A percentile compares a stretch with the other conserved stretches of the same genome.
These are phyloP conservation scores for Condylura cristata DNA, from an alignment of 2,113 vertebrate genomes.

Conservation along the genomic window DNA sequence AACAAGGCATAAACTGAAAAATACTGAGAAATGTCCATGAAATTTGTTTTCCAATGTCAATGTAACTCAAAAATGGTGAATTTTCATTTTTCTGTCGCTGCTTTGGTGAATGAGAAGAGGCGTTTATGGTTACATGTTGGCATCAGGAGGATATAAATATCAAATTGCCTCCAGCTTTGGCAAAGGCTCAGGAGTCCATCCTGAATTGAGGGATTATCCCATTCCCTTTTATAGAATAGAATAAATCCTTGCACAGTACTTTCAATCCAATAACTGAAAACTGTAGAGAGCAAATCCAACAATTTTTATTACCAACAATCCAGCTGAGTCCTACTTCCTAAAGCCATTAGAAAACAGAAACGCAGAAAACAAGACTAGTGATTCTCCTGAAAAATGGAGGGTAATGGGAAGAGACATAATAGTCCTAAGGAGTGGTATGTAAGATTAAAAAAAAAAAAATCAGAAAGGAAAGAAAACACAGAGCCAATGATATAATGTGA, in stretches of 20 bases:
- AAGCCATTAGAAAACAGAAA: neutral
- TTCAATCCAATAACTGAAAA: slow-evolving; percentile 57
- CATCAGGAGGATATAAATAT: slow-evolving; percentile 22
- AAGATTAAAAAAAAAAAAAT: neutral
- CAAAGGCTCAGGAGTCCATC: neutral
- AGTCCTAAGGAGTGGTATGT: neutral
- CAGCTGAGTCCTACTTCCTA: slow-evolving; percentile 48
- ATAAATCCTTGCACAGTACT: slow-evolving; percentile 60
- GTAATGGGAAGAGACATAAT: neutral
- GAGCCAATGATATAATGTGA: neutral
- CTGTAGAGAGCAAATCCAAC: slow-evolving; percentile 37
- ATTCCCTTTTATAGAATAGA: slow-evolving; percentile 29
- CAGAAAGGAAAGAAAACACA: neutral
- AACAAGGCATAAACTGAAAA: neutral
- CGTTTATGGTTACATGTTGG: slow-evolving; percentile 36
- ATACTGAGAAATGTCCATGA: neutral
- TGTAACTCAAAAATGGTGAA: neutral
- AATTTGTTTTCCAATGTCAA: neutral
- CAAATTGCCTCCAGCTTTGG: slow-evolving; percentile 41
- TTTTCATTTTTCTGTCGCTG: neutral
- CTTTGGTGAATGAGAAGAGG: neutral
- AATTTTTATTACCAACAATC: slow-evolving; percentile 32
- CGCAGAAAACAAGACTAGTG: neutral
- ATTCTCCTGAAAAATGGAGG: neutral
- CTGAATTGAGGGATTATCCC: slow-evolving; percentile 52